phyloP scores from a whole-genome alignment of 2,113 vertebrate species.

The Caloenas nicobarica region DNA sequence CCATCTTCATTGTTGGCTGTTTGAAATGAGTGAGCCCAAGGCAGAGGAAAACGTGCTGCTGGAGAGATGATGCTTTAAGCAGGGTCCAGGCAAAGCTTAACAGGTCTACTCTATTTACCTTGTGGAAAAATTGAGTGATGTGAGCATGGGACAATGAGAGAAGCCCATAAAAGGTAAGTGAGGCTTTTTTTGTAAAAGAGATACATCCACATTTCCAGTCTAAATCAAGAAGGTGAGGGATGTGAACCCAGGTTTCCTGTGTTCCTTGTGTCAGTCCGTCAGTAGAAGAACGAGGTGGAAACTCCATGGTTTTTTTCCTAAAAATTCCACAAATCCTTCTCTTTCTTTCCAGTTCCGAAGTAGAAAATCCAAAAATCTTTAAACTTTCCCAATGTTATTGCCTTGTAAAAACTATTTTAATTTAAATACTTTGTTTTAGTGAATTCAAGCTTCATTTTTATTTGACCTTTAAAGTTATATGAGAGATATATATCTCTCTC shows the following conservation, averaged over 20 bases:
- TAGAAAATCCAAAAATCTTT: not conserved
- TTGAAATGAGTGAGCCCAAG: not conserved
- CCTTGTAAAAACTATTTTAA: not conserved
- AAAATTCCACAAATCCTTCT: not conserved
- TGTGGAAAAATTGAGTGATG: not conserved
- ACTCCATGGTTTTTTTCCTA: not conserved
- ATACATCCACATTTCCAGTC: not conserved
- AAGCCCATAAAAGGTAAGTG: not conserved
- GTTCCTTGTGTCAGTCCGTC: not conserved
- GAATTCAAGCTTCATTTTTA: not conserved
- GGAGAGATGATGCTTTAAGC: not conserved
- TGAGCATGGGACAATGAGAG: not conserved
- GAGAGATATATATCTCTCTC: not conserved
- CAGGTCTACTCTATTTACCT: not conserved
- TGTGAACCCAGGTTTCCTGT: not conserved
- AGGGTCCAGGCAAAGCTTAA: not conserved
- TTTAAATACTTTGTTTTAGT: not conserved
- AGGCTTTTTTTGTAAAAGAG: not conserved
- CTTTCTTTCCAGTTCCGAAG: not conserved
- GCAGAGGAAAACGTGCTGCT: not conserved
- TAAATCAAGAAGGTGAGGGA: not conserved
- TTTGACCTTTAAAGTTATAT: not conserved
- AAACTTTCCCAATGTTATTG: not conserved
- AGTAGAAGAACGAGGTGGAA: not conserved
- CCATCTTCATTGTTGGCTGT: not conserved